These are phyloP conservation scores for Platycercus adscitus DNA, from an alignment of 2,113 vertebrate species.

Conservation along the genomic window DNA sequence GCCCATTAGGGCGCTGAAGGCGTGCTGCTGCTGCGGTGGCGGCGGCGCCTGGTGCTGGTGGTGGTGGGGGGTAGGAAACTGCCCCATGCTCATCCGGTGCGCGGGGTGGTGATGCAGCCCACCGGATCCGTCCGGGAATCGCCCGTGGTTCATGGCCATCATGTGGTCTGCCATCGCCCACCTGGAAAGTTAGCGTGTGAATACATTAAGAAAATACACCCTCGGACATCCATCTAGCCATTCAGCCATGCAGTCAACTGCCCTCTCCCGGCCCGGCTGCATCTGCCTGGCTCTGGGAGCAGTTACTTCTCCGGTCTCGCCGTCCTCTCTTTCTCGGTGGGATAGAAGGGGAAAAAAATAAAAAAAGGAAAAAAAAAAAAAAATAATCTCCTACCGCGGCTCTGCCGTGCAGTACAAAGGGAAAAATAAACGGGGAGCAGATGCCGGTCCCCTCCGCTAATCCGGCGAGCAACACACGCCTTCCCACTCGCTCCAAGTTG, in stretches of 20 bases:
- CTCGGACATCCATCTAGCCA: background rate
- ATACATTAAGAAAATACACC: background rate
- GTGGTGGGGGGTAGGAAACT: conserved; percentile 83
- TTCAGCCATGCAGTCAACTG: background rate
- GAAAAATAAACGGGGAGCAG: background rate
- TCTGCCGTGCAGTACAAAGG: conserved; percentile 34
- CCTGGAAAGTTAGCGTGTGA: conserved; percentile 70
- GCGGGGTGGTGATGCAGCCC: conserved; percentile 87
- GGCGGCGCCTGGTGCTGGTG: conserved; percentile 77
- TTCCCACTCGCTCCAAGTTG: background rate
- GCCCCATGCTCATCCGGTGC: conserved; percentile 86
- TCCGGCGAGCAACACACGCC: background rate
- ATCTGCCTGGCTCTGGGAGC: background rate
- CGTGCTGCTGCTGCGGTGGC: conserved; percentile 74
- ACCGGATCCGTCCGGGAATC: conserved; percentile 84
- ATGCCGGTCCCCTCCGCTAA: background rate
- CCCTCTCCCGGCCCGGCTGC: background rate
- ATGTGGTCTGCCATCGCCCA: conserved; percentile 88
- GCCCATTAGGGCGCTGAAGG: conserved; percentile 85
- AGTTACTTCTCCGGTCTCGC: background rate
- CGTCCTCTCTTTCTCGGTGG: background rate
- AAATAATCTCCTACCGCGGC: background rate
- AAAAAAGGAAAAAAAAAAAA: too few species aligned
- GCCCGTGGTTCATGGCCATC: conserved; percentile 91
- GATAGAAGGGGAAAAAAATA: too few species aligned